Percentiles rank a stretch among this genome's conserved stretches.
Conservation (phyloP, 2,113 vertebrate genomes). For the Chascanopsetta lugubris region DNA sequence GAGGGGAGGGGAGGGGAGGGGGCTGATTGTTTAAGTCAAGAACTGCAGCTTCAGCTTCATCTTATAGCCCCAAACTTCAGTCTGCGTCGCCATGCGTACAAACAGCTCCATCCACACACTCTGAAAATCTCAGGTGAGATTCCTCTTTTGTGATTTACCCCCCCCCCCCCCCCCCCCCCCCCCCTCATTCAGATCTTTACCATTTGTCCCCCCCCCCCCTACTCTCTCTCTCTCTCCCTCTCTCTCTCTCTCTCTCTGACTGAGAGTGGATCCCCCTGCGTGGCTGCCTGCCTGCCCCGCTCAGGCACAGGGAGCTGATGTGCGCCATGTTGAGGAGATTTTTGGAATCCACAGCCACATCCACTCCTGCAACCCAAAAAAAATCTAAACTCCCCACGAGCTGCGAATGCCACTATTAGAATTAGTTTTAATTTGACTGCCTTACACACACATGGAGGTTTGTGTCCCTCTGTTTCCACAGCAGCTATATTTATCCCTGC, state of each 20-base stretch:
- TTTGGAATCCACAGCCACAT: conserved; percentile 30
- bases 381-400: no score
- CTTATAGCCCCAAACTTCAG: conserved; percentile 63
- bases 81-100: conserved; percentile 43
- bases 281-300: conserved; percentile 37
- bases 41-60: conserved; percentile 50
- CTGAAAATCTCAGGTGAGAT: conserved; percentile 71
- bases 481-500: conserved; percentile 6
- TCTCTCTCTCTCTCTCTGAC: no score
- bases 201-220: not conserved
- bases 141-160: no score
- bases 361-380: conserved; percentile 20
- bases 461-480: not conserved
- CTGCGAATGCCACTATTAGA: not conserved
- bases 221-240: conserved; percentile 3
- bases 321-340: conserved; percentile 77
- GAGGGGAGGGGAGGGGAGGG: not conserved
- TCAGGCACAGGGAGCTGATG: conserved; percentile 58
- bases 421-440: no score
- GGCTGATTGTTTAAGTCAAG: conserved; percentile 59
- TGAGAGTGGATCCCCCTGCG: conserved; percentile 30
- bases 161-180: no score
- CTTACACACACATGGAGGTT: no score
- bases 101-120: conserved; percentile 60
- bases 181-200: conserved; percentile 4